Percentiles rank a stretch among this genome's conserved stretches.
These are phyloP conservation scores for Montipora cactus DNA, from an alignment of 64 coral and sea anemone species.

Conservation along the genomic window DNA sequence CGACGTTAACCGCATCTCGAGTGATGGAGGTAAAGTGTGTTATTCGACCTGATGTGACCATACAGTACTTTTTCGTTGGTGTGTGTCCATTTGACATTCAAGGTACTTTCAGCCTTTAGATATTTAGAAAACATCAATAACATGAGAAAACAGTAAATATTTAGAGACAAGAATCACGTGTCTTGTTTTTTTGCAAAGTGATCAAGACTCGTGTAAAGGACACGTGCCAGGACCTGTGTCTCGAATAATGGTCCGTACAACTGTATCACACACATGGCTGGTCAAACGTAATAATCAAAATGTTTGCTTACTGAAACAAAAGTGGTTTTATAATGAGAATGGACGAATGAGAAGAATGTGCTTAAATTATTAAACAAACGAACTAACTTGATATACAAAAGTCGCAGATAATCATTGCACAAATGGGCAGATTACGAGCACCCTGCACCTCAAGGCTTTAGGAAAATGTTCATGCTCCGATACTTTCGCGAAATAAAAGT, in stretches of 20 bases:
- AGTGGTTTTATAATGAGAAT: conserved; percentile 9
- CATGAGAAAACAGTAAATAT: background rate
- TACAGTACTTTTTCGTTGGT: background rate
- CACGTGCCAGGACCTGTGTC: background rate
- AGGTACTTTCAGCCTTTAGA: background rate
- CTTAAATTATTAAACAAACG: conserved; percentile 7
- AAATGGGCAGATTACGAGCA: background rate
- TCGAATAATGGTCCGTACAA: background rate
- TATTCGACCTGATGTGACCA: background rate
- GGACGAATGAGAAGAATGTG: conserved; percentile 19
- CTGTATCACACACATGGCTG: background rate
- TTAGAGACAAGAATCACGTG: background rate
- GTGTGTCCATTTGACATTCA: background rate
- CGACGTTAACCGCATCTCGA: background rate
- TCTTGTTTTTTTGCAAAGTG: background rate
- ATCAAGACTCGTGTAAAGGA: background rate
- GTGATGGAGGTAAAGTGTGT: background rate
- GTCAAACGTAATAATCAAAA: conserved; percentile 4
- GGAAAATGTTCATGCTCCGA: background rate
- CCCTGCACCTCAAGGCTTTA: background rate
- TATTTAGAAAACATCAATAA: background rate
- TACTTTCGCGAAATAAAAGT: background rate
- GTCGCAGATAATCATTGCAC: background rate
- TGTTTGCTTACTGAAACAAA: conserved; percentile 26
- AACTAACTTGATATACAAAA: background rate